Base-by-base conservation (phyloP, 2,888 invertebrate genomes). In the Galerucella nymphaeae region DNA sequence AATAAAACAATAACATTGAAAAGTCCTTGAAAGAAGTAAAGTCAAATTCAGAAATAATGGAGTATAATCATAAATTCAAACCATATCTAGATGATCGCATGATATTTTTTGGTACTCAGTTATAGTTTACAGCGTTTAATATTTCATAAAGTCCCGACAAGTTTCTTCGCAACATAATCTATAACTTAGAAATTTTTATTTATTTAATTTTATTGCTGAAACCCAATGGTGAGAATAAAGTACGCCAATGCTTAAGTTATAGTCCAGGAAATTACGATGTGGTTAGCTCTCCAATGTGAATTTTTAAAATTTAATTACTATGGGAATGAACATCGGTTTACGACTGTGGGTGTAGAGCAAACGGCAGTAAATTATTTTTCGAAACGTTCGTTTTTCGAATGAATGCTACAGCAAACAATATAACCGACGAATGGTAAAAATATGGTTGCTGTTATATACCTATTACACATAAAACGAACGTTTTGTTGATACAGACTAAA, bases 291-390 rank as follows among this genome's bases (percentile, higher is more conserved):
- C 70, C 70, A 63, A 63, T 63, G 70, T 70, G 70, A 70, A 70
- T 70, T 70, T 70, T 70, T 70, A 70, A 70, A 70, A 70, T 70
- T 70, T 70, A 70, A 70, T 70, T 70, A 70, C 70, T 70, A 70
- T 70, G 70, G 70, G 70, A 70, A 70, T 70, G 70, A 70, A 61
- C 70, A 13, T 57, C 48, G 70, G 63, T 70, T 70, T 70, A 70
- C 70, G 70, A 70, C 70, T 70, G 70, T 70, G 70, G 63, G 70
- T 70, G 63, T 70, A 70, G 45, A 64, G 70, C 70, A 63, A 63
- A 70, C 70, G 63, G 70, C 64, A 20, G 70, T 70, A 70, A 70
- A 70, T 70, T 70, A 70, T 70, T 70, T 70, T 70, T 64, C 57
- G 70, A 70, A 70, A 70, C 63, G 57, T 64, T 70, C 57, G 70